These are phyloP conservation scores for Eristalis tenax DNA, from an alignment of 2,888 invertebrate genomes.

Conservation along the genomic window DNA sequence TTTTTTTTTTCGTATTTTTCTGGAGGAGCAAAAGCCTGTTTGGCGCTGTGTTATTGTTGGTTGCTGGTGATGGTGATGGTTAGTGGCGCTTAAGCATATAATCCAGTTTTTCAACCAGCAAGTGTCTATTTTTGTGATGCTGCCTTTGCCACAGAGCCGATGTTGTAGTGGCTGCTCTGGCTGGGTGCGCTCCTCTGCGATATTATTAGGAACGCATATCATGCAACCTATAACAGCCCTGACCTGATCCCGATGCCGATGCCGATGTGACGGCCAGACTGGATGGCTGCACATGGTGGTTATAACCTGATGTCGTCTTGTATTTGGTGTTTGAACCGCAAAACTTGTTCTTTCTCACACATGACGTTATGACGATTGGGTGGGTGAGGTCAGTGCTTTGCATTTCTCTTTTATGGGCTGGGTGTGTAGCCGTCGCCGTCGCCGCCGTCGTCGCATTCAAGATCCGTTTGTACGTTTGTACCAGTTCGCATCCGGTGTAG, in stretches of 20 bases:
- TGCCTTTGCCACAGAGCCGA: constrained; percentile 31
- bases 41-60: constrained; percentile 41
- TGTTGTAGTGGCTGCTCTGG: constrained; percentile 37
- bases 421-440: not conserved
- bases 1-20: constrained; percentile 20
- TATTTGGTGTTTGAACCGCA: constrained; percentile 43
- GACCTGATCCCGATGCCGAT: constrained; percentile 57
- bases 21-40: constrained; percentile 63
- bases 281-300: constrained; percentile 63
- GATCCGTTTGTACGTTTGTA: constrained; percentile 26
- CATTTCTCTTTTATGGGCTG: constrained; percentile 6
- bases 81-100: constrained; percentile 66
- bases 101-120: constrained; percentile 71
- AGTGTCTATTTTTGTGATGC: constrained; percentile 72
- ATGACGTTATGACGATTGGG: constrained; percentile 27
- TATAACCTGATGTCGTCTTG: constrained; percentile 52
- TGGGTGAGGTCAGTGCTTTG: constrained; percentile 69
- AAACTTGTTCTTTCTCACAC: constrained; percentile 52
- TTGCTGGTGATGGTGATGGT: constrained; percentile 24
- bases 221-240: constrained; percentile 61
- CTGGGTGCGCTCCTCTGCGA: constrained; percentile 28
- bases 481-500: not conserved
- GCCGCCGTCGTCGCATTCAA: not conserved
- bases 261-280: constrained; percentile 41
- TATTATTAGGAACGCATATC: constrained; percentile 61